Evolutionary conservation across 2,113 vertebrate genomes (phyloP).

Genomic region (Nipponia nippon): DNA sequence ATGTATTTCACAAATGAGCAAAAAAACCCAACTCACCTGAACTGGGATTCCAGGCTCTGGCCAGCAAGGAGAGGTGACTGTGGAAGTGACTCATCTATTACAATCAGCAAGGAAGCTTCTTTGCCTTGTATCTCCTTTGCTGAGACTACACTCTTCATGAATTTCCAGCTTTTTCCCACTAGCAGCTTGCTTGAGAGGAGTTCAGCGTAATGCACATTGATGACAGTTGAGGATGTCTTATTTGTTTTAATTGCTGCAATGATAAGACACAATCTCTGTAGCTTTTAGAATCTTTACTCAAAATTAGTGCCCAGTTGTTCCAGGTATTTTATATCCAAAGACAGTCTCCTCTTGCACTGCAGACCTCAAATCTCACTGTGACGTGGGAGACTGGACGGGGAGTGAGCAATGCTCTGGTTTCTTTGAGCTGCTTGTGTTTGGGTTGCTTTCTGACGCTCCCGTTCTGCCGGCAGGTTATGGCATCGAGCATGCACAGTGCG

Average conservation of each 20-base stretch:
- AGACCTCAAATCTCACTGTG: background rate
- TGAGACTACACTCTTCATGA: background rate
- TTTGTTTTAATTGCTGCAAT: background rate
- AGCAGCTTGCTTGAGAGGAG: background rate
- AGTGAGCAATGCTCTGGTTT: accelerated
- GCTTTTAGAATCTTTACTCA: background rate
- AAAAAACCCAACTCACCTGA: background rate
- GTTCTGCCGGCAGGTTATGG: conserved; percentile 83
- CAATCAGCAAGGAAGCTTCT: background rate
- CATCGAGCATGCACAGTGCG: conserved; percentile 96
- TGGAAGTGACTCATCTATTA: background rate
- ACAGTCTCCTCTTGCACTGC: background rate
- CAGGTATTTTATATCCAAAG: background rate
- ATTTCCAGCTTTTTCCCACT: background rate
- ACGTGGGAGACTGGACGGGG: background rate
- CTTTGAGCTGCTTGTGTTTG: background rate
- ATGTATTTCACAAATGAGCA: background rate
- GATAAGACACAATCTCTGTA: background rate
- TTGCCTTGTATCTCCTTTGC: background rate
- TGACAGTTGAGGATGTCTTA: background rate
- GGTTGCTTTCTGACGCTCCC: background rate
- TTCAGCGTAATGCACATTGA: accelerated
- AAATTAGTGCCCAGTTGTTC: background rate
- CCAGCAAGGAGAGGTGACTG: background rate
- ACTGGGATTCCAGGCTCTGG: background rate